Conservation (phyloP, 1,140 invertebrate genomes). For the Bombus waltoni region DNA sequence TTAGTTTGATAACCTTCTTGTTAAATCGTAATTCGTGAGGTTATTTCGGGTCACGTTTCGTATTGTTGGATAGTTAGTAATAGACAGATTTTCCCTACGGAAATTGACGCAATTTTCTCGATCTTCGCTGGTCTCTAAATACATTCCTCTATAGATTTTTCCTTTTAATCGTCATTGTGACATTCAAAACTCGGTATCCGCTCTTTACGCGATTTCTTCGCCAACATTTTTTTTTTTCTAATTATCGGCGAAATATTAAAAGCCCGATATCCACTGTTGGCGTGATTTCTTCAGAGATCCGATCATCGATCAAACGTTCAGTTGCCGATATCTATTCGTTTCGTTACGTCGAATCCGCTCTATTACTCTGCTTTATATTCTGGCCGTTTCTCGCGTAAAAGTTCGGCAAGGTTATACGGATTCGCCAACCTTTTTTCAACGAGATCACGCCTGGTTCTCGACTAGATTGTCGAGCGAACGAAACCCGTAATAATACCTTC, state of each 20-base stretch:
- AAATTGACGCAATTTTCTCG: background rate
- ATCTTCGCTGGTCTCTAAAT: background rate
- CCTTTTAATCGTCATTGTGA: background rate
- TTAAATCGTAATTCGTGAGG: background rate
- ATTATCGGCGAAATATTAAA: too few relatives aligned
- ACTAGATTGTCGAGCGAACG: background rate
- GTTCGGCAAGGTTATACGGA: too few relatives aligned
- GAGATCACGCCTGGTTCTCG: background rate
- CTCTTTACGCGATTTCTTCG: accelerated
- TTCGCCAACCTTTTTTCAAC: background rate
- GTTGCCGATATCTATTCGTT: too few relatives aligned
- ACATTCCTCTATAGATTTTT: background rate
- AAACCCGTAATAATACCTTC: background rate
- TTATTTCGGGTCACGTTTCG: background rate
- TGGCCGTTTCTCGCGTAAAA: background rate
- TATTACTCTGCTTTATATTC: background rate
- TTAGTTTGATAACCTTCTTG: background rate
- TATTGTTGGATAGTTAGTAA: background rate
- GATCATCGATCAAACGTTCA: too few relatives aligned
- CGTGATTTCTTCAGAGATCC: too few relatives aligned
- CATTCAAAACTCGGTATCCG: background rate
- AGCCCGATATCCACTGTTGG: too few relatives aligned
- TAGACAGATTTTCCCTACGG: background rate
- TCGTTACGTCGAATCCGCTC: background rate
- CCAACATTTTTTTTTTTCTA: too few relatives aligned